Base-by-base conservation (phyloP, 2,888 invertebrate species). In the Stenotaenia linearis region DNA sequence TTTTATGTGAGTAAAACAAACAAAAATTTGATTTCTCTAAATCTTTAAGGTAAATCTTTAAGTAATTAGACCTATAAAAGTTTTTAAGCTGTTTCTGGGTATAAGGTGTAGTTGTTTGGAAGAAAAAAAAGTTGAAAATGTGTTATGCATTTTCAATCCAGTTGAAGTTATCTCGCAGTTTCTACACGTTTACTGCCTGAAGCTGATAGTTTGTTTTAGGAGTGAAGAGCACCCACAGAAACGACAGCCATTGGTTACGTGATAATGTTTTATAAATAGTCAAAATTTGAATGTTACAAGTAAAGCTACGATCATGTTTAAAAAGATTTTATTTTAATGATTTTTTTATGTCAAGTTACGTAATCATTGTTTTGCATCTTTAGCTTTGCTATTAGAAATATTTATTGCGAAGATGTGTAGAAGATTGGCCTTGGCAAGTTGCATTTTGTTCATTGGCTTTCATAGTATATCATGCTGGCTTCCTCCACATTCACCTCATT, bases 191-290 rank as follows among this genome's bases (percentile, higher is more conserved):
- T 69, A 69, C 69, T 12, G 69, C 69, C 69, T 69, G 69, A 69
- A 25, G 69, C 69, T 69, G 69, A 69, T 69, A 69, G 69, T 69
- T 69, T 69, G 69, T 69, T 69, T 69, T 69, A 25, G 28, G 69
- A 28, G 25, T 28, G 69, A 69, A 69, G 28, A 28, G 69, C 25
- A 69, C 28, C 69, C 10, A 69, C 15, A 69, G 69, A 25, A 69
- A 28, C 28, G 69, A 69, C 69, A 69, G 25, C 15, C 25, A 69
- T 28, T 69, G 69, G 28, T 23, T 10, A 28, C 25, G 69, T 28
- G 69, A 69, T 69, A 69, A 28, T 28, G 15, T 69, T 28, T 12
- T 69, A 69, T 12, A 69, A 69, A 69, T 28, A 69, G 10, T 69
- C 23, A 25, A 12, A 28, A 69, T 25, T 69, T 69, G 28, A 69